Evolutionary conservation across 2,113 vertebrate species (phyloP).

Genomic region (Rattus rattus): DNA sequence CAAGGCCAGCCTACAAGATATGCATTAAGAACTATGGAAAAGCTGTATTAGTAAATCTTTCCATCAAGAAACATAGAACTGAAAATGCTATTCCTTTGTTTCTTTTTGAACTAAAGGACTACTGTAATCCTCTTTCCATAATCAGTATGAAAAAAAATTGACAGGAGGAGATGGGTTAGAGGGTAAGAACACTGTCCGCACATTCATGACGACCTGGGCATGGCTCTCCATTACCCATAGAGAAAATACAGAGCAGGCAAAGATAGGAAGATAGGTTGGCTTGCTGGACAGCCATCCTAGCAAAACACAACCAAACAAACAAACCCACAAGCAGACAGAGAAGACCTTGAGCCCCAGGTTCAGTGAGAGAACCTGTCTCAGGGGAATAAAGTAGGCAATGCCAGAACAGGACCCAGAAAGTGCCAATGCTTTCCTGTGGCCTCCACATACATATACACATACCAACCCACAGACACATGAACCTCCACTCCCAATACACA

Average conservation of each 20-base stretch:
- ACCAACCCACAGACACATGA: not conserved
- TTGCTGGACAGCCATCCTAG: no score
- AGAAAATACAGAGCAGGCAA: not conserved
- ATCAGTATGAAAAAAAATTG: not conserved
- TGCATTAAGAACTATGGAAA: not conserved
- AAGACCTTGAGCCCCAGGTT: no score
- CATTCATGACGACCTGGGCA: no score
- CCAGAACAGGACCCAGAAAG: no score
- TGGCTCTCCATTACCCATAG: not conserved
- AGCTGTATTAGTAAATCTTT: not conserved
- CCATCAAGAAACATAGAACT: not conserved
- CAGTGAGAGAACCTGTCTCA: not conserved
- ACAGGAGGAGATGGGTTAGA: not conserved
- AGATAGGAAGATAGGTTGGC: not conserved
- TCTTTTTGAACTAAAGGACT: not conserved
- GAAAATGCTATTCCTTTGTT: constrained; percentile 5
- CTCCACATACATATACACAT: not conserved
- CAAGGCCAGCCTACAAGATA: not conserved
- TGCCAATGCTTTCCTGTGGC: not conserved
- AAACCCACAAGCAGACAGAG: not conserved
- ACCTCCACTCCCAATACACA: no score
- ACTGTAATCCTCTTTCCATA: not conserved
- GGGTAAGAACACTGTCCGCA: not conserved
- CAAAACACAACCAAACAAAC: not conserved
- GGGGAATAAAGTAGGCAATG: no score